Conservation (phyloP, 2,113 vertebrate genomes). For the Tyrannus savana region DNA sequence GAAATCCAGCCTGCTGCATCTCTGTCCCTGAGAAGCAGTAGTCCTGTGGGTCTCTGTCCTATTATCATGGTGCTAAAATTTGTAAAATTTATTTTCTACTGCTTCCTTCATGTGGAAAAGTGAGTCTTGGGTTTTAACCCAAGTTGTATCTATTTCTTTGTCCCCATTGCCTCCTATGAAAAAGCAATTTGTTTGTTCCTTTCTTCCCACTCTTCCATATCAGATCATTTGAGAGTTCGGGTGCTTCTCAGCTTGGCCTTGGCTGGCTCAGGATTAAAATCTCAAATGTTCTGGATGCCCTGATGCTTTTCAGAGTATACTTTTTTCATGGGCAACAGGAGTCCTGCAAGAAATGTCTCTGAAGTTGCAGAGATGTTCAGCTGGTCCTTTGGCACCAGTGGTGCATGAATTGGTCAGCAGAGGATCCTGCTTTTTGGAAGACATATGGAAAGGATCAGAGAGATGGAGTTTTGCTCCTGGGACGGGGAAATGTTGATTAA, state of each 20-base stretch:
- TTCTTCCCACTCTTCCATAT: background rate
- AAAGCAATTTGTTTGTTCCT: background rate
- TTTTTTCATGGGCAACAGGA: rapidly evolving
- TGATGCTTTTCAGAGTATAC: background rate
- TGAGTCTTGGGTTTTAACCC: background rate
- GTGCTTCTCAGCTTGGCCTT: background rate
- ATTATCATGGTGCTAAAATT: background rate
- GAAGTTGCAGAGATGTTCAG: background rate
- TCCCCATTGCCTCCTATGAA: background rate
- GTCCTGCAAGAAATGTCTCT: background rate
- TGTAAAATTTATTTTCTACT: background rate
- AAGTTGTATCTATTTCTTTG: background rate
- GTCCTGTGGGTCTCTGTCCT: background rate
- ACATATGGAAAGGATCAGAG: background rate
- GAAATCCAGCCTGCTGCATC: background rate
- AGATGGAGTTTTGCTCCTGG: background rate
- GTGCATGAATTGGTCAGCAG: background rate
- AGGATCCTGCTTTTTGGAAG: background rate
- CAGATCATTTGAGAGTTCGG: background rate
- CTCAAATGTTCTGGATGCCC: background rate
- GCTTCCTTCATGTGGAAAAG: background rate
- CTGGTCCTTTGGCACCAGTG: background rate
- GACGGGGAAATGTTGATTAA: background rate
- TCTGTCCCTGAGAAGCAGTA: background rate
- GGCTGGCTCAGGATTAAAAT: background rate